Conservation (phyloP, 2,797 vertebrate genomes). For the Spheniscus humboldti region DNA sequence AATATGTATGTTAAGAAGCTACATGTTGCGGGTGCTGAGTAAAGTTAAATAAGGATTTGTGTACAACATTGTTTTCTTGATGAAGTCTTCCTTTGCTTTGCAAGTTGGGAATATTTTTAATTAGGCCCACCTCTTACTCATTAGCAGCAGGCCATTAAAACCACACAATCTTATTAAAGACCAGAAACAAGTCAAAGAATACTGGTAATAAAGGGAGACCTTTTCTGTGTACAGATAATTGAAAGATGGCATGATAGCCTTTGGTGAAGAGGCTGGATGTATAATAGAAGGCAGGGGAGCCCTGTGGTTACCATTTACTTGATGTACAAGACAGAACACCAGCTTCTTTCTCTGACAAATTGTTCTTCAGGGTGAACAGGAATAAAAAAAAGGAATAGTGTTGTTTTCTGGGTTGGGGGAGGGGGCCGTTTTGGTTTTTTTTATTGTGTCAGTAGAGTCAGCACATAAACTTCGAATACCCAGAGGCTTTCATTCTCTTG, state of each 20-base stretch:
- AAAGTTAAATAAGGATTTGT: background rate
- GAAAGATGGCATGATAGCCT: background rate
- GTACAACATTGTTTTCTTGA: background rate
- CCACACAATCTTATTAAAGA: background rate
- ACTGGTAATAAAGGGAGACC: background rate
- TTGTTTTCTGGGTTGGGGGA: background rate
- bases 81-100: background rate
- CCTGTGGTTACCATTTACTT: background rate
- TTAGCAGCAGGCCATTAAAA: slow-evolving; percentile 2
- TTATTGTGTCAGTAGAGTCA: background rate
- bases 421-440: background rate
- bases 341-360: background rate
- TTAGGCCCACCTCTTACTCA: background rate
- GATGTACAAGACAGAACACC: background rate
- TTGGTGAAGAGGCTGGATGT: background rate
- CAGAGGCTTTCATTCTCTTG: background rate
- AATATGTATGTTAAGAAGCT: background rate
- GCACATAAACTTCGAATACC: background rate
- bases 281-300: background rate
- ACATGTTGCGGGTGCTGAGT: background rate
- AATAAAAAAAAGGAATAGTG: background rate
- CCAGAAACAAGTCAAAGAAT: background rate
- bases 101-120: slow-evolving; percentile 1
- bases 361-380: background rate
- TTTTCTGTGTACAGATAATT: slow-evolving; percentile 9